Evolutionary conservation across 2,888 invertebrate species (phyloP), one percentile per base, ranked within the genome.

Genomic region (Amblyjoppa fuscipennis): DNA sequence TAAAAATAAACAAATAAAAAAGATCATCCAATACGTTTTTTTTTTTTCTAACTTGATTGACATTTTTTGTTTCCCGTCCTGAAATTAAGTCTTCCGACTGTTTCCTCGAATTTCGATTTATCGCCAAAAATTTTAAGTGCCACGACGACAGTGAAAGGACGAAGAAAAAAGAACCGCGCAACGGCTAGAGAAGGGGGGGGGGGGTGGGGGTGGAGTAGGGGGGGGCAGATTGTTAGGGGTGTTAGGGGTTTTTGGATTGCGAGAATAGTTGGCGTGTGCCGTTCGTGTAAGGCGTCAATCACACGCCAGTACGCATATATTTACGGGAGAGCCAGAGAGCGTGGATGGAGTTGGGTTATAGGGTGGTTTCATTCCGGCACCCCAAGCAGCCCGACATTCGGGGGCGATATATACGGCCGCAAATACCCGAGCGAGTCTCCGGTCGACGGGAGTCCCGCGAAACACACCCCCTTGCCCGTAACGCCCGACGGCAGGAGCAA

Each of bases 281-380:
- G 89, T 83, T 89, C 93, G 91, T 93, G 93, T 93, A 94, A 88
- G 92, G 93, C 92, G 94, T 94, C 94, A 94, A 94, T 94, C 94
- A 94, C 94, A 94, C 90, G 90, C 93, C 90, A 88, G 88, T 75
- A 85, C 88, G 93, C 93, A 93, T 94, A 94, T 94, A 94, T 94
- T 94, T 93, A 93, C 90, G 75, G 77, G 69, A 59, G 71, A 28
- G 69, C 16, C 71, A 1, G 25, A 41, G 45, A 28, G 41, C 61
- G 45, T 34, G 16, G 68, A 64, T 64, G 53, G 56, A 51, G 69
- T 56, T 28, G 45, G 25, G 28, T 31, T 31, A n/a, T 31, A 34
- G 64, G 80, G 80, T 74, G 69, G 83, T 79, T 84, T 69, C 34
- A 56, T 84, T 84, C 70, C 56, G 80, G 71, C 79, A 80, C 83